phyloP scores from a whole-genome alignment of 64 coral and sea anemone species.

The Orbicella faveolata region DNA sequence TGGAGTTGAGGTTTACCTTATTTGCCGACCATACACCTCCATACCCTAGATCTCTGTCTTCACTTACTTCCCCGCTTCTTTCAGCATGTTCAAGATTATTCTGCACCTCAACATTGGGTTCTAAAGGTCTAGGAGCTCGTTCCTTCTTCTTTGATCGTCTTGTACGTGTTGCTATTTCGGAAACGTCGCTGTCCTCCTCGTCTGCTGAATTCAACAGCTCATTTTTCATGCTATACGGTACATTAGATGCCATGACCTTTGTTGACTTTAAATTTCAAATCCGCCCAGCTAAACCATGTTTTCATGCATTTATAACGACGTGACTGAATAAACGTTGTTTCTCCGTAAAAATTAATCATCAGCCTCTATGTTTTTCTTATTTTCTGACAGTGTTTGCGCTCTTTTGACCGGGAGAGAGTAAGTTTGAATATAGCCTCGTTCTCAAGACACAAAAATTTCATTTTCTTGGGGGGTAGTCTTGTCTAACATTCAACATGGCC shows the following conservation, averaged over 20 bases:
- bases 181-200: neutral
- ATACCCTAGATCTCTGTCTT: conserved; percentile 58
- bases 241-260: neutral
- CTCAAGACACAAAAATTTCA: neutral
- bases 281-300: neutral
- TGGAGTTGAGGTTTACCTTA: conserved; percentile 18
- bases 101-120: conserved; percentile 13
- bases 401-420: neutral
- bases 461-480: neutral
- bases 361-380: neutral
- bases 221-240: neutral
- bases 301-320: neutral
- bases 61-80: conserved; percentile 43
- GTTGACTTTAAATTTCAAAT: neutral
- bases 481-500: conserved; percentile 36
- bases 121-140: neutral
- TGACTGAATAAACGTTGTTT: neutral
- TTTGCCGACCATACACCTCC: conserved; percentile 44
- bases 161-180: conserved; percentile 32
- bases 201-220: conserved; percentile 32
- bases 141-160: neutral
- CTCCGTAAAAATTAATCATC: neutral
- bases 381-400: neutral
- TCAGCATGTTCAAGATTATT: conserved; percentile 7
- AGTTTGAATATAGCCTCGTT: neutral